These are phyloP conservation scores for Ceratoteleas bidentatus DNA, from an alignment of 1,140 invertebrate species.

Conservation along the genomic window DNA sequence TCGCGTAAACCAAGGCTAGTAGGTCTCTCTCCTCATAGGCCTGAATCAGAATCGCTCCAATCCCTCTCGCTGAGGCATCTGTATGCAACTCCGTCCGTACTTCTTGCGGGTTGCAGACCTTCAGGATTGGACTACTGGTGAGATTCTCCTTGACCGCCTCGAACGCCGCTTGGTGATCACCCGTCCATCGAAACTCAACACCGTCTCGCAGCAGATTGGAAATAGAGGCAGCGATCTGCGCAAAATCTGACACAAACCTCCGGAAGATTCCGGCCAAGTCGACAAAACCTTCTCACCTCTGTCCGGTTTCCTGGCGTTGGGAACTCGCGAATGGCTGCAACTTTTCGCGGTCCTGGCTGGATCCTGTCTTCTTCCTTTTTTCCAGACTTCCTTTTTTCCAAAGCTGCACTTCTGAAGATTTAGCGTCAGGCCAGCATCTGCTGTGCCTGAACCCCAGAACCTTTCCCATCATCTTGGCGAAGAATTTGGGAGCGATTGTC, in stretches of 20 bases:
- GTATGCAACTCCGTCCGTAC: slow-evolving; percentile 55
- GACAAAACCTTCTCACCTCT: slow-evolving; percentile 77
- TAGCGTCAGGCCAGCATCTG: slow-evolving; percentile 15
- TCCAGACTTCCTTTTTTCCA: slow-evolving; percentile 58
- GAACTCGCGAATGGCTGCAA: slow-evolving; percentile 72
- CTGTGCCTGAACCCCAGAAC: slow-evolving; percentile 11
- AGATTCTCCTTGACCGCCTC: slow-evolving; percentile 20
- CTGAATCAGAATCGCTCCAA: slow-evolving; percentile 54
- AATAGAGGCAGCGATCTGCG: slow-evolving; percentile 65
- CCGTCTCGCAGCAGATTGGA: slow-evolving; percentile 21
- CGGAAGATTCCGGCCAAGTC: slow-evolving; percentile 78
- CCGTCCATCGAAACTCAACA: slow-evolving; percentile 6
- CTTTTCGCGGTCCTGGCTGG: slow-evolving; percentile 71
- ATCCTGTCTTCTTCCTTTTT: slow-evolving; percentile 71
- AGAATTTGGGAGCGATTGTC: slow-evolving; percentile 28
- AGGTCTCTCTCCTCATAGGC: slow-evolving; percentile 13
- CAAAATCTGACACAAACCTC: slow-evolving; percentile 73
- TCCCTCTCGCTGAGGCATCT: slow-evolving; percentile 47
- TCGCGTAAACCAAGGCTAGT: slow-evolving; percentile 40
- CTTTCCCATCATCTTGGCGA: slow-evolving; percentile 39
- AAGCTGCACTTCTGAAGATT: slow-evolving; percentile 26
- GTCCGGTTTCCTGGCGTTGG: slow-evolving; percentile 68
- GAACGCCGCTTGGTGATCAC: slow-evolving; percentile 12
- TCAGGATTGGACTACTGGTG: not conserved
- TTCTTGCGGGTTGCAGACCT: slow-evolving; percentile 25